phyloP scores from a whole-genome alignment of 2,888 invertebrate species.

The Leucozona laternaria region DNA sequence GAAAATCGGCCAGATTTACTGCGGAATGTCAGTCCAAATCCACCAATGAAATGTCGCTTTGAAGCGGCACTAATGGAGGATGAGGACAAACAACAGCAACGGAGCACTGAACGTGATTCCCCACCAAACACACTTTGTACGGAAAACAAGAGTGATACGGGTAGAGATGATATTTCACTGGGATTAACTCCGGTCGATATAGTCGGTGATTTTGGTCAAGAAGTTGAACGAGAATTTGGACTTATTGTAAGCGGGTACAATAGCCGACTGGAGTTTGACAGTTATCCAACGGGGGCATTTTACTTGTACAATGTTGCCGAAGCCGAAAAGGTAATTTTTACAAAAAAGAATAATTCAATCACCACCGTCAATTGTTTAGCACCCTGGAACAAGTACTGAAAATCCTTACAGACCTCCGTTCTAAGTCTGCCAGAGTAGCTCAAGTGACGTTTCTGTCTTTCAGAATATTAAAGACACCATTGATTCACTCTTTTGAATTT shows the following conservation, averaged over 20 bases:
- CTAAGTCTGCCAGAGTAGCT: too few relatives aligned
- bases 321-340: constrained; percentile 70
- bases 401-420: too few relatives aligned
- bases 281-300: constrained; percentile 62
- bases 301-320: constrained; percentile 70
- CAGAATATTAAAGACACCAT: too few relatives aligned
- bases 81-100: constrained; percentile 49
- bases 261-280: constrained; percentile 71
- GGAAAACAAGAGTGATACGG: constrained; percentile 54
- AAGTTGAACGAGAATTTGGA: constrained; percentile 82
- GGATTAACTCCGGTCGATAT: constrained; percentile 81
- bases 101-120: constrained; percentile 55
- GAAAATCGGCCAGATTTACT: constrained; percentile 80
- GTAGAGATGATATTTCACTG: constrained; percentile 78
- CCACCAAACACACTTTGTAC: constrained; percentile 70
- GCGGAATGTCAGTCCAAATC: constrained; percentile 79
- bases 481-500: too few relatives aligned
- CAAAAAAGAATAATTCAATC: too few relatives aligned
- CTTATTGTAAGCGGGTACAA: constrained; percentile 81
- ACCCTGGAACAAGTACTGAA: too few relatives aligned
- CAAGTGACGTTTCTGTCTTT: too few relatives aligned
- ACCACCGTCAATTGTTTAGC: too few relatives aligned
- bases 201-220: constrained; percentile 82
- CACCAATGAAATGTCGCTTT: constrained; percentile 63
- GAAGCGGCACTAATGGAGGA: constrained; percentile 48